A percentile compares a stretch with the other conserved stretches of the same genome.
Evolutionary conservation across 1,140 invertebrate genomes (phyloP).

Genomic region (Laodelphax striatellus): DNA sequence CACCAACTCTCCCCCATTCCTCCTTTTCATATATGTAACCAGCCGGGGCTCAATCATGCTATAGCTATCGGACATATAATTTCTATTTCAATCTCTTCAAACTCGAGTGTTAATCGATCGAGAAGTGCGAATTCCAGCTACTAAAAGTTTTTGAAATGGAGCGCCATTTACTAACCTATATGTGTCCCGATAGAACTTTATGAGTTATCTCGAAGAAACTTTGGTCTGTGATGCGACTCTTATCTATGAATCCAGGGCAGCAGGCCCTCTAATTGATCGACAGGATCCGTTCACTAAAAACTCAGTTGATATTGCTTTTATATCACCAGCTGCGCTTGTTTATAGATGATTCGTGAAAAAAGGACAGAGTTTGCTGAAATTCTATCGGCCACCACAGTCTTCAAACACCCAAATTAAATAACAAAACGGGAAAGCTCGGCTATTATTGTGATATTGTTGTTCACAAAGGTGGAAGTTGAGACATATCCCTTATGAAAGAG

Average conservation of each 20-base stretch:
- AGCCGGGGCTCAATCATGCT: no score
- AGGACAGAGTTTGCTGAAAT: slow-evolving; percentile 34
- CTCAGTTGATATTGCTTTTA: slow-evolving; percentile 45
- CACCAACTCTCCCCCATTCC: no score
- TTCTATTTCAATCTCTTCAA: no score
- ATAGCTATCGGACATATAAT: no score
- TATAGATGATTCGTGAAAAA: slow-evolving; percentile 33
- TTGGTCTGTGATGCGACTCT: slow-evolving; percentile 37
- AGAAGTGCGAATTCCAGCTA: no score
- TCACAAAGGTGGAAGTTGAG: slow-evolving; percentile 43
- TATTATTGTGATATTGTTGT: slow-evolving; percentile 49
- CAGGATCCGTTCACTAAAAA: slow-evolving; percentile 41
- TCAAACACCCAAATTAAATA: slow-evolving; percentile 42
- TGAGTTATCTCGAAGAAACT: slow-evolving; percentile 40
- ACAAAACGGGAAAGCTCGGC: slow-evolving; percentile 34
- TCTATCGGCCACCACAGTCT: slow-evolving; percentile 42
- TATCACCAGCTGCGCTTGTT: slow-evolving; percentile 41
- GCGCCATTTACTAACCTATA: slow-evolving; percentile 42
- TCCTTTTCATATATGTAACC: no score
- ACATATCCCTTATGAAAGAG: no score
- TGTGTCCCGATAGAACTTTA: slow-evolving; percentile 48
- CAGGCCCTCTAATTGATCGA: slow-evolving; percentile 35
- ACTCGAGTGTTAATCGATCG: no score
- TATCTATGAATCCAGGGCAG: slow-evolving; percentile 42
- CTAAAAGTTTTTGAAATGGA: slow-evolving; percentile 7